phyloP scores from a whole-genome alignment of 2,113 vertebrate species.

The Peucedramus taeniatus region DNA sequence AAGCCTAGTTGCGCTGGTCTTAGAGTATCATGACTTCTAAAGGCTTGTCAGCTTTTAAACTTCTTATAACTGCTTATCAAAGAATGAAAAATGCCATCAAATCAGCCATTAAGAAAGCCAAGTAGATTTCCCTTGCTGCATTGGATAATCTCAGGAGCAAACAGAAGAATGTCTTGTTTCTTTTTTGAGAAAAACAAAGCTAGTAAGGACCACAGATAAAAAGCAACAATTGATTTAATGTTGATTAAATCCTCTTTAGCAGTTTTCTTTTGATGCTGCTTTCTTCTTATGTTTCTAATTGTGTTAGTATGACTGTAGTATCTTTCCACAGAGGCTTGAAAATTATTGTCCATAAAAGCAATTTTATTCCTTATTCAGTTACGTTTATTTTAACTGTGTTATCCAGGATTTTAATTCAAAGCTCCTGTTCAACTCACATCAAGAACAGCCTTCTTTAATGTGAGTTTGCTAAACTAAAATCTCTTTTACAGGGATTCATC shows the following conservation, averaged over 20 bases:
- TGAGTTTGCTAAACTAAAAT: not conserved
- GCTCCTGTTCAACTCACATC: not conserved
- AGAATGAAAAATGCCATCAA: not conserved
- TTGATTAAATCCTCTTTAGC: not conserved
- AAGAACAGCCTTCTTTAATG: not conserved
- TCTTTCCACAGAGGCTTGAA: not conserved
- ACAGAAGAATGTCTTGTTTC: not conserved
- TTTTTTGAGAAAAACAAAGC: not conserved
- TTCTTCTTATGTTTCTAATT: not conserved
- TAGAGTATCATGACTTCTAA: not conserved
- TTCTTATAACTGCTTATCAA: not conserved
- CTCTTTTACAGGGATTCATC: conserved; percentile 83
- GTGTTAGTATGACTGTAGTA: not conserved
- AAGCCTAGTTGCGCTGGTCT: not conserved
- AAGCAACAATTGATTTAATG: not conserved
- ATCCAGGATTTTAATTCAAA: not conserved
- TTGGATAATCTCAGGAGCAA: not conserved
- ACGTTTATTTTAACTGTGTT: not conserved
- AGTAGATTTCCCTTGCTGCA: not conserved
- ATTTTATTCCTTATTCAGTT: not conserved
- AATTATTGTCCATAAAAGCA: not conserved
- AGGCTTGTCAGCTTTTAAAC: not conserved
- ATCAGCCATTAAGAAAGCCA: not conserved
- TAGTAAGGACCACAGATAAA: not conserved
- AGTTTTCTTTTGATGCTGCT: not conserved